A percentile compares a stretch with the other conserved stretches of the same genome.
Conservation (phyloP, 1,140 invertebrate species). For the Sinella curviseta region DNA sequence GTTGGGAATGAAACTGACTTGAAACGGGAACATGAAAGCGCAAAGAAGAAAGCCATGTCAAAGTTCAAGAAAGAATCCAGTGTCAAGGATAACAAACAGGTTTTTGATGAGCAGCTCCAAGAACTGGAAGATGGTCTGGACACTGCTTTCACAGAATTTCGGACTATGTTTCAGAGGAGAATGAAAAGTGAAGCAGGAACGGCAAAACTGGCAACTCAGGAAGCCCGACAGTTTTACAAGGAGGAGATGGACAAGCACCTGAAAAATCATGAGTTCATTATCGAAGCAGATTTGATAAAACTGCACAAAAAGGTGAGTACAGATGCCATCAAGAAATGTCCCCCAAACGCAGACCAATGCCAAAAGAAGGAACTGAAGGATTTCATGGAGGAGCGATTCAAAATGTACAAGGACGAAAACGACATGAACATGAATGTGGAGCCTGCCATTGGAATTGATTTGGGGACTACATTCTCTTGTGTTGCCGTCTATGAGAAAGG, state of each 20-base stretch:
- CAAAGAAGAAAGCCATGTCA: background rate
- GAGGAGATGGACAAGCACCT: conserved; percentile 8
- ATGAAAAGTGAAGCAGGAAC: background rate
- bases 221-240: background rate
- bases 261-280: background rate
- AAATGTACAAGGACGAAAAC: background rate
- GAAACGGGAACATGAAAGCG: background rate
- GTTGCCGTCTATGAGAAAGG: background rate
- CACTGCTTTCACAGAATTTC: background rate
- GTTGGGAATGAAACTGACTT: background rate
- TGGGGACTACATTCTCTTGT: conserved; percentile 27
- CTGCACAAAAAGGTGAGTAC: background rate
- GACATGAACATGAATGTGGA: background rate
- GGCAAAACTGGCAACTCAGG: background rate
- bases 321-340: background rate
- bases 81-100: background rate
- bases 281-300: background rate
- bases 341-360: background rate
- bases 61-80: background rate
- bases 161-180: background rate
- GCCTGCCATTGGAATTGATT: conserved; percentile 27
- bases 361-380: background rate
- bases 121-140: background rate
- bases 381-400: background rate
- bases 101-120: background rate